Percentiles rank a stretch among this genome's conserved stretches.
Evolutionary conservation across 2,888 invertebrate species (phyloP).

Genomic region (Drosophila anomelani): DNA sequence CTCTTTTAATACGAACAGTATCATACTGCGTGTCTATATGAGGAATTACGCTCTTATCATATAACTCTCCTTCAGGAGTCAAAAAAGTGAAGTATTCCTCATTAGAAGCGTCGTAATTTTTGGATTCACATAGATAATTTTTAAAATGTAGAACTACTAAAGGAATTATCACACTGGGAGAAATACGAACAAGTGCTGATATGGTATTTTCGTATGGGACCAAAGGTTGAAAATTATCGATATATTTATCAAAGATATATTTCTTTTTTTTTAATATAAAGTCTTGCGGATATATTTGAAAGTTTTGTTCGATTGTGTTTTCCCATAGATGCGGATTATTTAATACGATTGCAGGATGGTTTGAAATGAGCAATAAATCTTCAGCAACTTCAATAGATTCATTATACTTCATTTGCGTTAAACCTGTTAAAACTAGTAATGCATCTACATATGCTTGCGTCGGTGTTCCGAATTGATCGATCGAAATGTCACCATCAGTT

Average conservation of each 20-base stretch:
- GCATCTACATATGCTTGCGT: constrained; percentile 79
- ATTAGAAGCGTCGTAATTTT: constrained; percentile 90
- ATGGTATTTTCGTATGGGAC: constrained; percentile 90
- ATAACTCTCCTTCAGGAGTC: constrained; percentile 95
- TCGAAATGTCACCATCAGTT: constrained; percentile 67
- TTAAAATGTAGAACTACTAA: constrained; percentile 88
- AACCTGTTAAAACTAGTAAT: constrained; percentile 74
- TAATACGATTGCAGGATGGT: constrained; percentile 89
- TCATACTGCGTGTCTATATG: constrained; percentile 82
- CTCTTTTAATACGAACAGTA: constrained; percentile 91
- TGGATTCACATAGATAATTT: constrained; percentile 87
- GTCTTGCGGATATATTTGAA: constrained; percentile 83
- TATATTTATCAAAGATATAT: constrained; percentile 87
- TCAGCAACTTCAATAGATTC: constrained; percentile 88
- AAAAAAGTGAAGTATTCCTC: constrained; percentile 92
- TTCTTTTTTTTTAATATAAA: constrained; percentile 87
- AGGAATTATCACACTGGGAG: constrained; percentile 88
- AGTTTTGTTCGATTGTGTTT: constrained; percentile 86
- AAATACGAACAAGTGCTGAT: constrained; percentile 88
- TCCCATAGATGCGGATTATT: constrained; percentile 89
- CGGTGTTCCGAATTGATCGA: constrained; percentile 71
- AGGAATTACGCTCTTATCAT: constrained; percentile 93
- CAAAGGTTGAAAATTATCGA: constrained; percentile 86
- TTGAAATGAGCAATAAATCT: constrained; percentile 89
- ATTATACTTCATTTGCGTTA: constrained; percentile 67